Evolutionary conservation across 2,797 vertebrate species (phyloP), one percentile per base, ranked within the genome.

Genomic region (Falco columbarius): DNA sequence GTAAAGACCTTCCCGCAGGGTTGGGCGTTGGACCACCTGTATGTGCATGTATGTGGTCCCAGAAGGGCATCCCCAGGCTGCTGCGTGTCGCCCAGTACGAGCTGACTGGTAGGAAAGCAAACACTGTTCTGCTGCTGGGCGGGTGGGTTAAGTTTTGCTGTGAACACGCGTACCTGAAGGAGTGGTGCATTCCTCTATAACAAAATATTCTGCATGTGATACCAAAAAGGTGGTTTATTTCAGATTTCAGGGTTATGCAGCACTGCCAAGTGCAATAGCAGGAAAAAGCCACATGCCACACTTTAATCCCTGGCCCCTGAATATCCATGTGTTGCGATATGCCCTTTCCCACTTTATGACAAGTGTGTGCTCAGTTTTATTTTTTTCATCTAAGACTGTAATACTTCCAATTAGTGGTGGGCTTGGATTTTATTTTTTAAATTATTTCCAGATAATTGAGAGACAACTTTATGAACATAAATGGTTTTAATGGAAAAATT

Each of bases 1-100:
- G 0, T 1, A 0, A 10, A 52, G 62, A 15, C 24, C 61, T 20
- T 54, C 0, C 1, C 11, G 1, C 5, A 8, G 7, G 16, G 40
- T 46, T 59, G 56, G 42, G 12, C 8, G 0, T 2, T 0, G 10
- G 20, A 22, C 21, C 29, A 3, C 65, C 30, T 6, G 19, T 6
- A 10, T 12, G n/a, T 40, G 1, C 3, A 0, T 7, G 4, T 23
- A 0, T 7, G 4, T 23, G 52, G 6, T 51, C 10, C 63, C 51
- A n/a, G 4, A 1, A 2, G 5, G 40, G 14, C 32, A 23, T 8
- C 44, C 62, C 70, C 59, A 8, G 6, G 9, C 8, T 29, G 59
- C 73, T 66, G 36, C 47, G 49, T 30, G 23, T 30, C 11, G 17
- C 44, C 42, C 54, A 2, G 1, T 1, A 1, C 0, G 2, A 4